Conservation (phyloP, 2,113 vertebrate genomes). For the Dromiciops gliroides region DNA sequence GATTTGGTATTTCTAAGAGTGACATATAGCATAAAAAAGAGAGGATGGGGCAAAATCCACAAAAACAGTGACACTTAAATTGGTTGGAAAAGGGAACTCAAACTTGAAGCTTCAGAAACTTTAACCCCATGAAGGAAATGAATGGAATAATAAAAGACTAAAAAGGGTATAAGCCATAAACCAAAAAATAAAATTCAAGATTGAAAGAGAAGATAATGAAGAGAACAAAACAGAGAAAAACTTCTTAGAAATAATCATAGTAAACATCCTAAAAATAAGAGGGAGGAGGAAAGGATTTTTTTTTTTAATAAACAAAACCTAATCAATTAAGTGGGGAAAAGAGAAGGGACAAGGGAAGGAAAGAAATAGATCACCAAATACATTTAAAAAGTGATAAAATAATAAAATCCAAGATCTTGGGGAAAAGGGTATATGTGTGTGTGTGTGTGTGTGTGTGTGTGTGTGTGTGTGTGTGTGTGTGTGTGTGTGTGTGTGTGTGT, state of each 20-base stretch:
- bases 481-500: no score
- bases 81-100: not conserved
- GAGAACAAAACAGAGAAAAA: not conserved
- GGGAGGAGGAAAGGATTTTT: not conserved
- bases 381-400: not conserved
- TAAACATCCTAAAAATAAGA: not conserved
- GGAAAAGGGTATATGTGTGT: no score
- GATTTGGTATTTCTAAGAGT: not conserved
- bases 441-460: no score
- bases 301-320: no score
- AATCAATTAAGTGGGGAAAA: not conserved
- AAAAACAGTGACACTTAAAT: not conserved
- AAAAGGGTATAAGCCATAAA: not conserved
- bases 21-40: not conserved
- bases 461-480: no score
- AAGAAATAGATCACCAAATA: not conserved
- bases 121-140: not conserved
- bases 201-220: not conserved
- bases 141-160: not conserved
- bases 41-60: not conserved
- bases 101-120: not conserved
- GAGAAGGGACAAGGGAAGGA: not conserved
- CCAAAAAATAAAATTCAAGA: not conserved
- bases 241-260: not conserved
- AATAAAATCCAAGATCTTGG: not conserved